Evolutionary conservation across 2,797 vertebrate genomes (phyloP), one percentile per base, ranked within the genome.

Genomic region (Sarcoramphus papa): DNA sequence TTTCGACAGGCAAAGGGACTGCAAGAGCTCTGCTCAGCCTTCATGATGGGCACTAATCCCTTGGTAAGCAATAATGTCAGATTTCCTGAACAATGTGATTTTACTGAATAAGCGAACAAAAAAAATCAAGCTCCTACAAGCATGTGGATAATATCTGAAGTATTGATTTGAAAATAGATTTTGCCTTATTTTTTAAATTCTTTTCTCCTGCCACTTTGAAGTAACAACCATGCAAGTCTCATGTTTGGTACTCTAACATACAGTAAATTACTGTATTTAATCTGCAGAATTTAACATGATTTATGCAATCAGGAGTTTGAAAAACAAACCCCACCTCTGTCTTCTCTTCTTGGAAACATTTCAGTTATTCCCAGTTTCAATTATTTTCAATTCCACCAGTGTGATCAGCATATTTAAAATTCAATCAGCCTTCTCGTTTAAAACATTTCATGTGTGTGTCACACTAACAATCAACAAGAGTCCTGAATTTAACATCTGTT

Each of bases 401-500:
- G 92, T 92, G 95, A 98, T 97, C 94, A 94, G 88, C 94, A 69
- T 96, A 95, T 96, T 97, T 98, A 98, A 97, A 98, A 98, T 97
- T 97, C 97, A 98, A 91, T 96, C 97, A 97, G 90, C 77, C 96
- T 96, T 96, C 97, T 96, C 57, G 72, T 96, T 98, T 96, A 88
- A 94, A 97, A 92, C 95, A 95, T 97, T 95, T 94, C 89, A 79
- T 74, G 86, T 96, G 89, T 95, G 88, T 97, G 94, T 93, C 93
- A 93, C 65, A 21, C 95, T 92, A 97, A 97, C 96, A 96, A 90
- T 92, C 97, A 97, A 97, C 97, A 97, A 95, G 93, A 95, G 40
- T 92, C 97, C 89, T n/a, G 12, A 97, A 96, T 98, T 97, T 97
- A 98, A 98, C 97, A 98, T 98, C 98, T 98, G 97, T 92, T 98